These are phyloP conservation scores for Exephanes ischioxanthus DNA, from an alignment of 2,888 invertebrate genomes.

Conservation along the genomic window DNA sequence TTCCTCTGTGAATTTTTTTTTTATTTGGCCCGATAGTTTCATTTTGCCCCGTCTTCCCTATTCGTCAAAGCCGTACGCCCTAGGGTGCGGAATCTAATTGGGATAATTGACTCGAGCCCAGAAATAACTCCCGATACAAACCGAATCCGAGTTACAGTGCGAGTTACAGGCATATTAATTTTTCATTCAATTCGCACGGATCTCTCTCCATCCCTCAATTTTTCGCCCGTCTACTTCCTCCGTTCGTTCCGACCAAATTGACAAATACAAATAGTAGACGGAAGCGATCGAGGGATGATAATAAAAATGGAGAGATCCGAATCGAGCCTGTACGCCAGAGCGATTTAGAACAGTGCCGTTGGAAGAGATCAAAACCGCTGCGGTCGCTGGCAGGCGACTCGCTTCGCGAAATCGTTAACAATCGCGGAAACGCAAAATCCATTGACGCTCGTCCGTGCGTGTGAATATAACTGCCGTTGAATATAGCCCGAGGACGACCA, in stretches of 20 bases:
- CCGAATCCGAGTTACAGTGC: not conserved
- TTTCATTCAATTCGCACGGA: constrained; percentile 3
- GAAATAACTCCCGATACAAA: constrained; percentile 21
- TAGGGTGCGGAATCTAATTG: not conserved
- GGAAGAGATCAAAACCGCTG: constrained; percentile 59
- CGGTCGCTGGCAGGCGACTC: constrained; percentile 59
- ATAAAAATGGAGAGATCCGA: not conserved
- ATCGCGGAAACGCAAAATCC: constrained; percentile 79
- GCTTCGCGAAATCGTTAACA: constrained; percentile 80
- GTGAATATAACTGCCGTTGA: constrained; percentile 82
- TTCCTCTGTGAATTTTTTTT: not conserved
- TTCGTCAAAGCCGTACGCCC: not conserved
- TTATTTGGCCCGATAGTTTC: not conserved
- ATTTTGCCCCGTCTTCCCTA: not conserved
- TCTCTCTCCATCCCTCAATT: constrained; percentile 17
- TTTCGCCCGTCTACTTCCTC: constrained; percentile 28
- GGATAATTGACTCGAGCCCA: constrained; percentile 25
- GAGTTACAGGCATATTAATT: not conserved
- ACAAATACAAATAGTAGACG: constrained; percentile 77
- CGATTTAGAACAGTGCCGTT: constrained; percentile 78
- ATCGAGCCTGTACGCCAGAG: constrained; percentile 73
- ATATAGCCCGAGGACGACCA: constrained; percentile 60
- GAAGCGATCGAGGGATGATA: constrained; percentile 52
- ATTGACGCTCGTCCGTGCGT: constrained; percentile 81
- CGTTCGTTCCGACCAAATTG: constrained; percentile 70